phyloP scores from a whole-genome alignment of 2,797 vertebrate species.

The Pyrocephalus nanus region DNA sequence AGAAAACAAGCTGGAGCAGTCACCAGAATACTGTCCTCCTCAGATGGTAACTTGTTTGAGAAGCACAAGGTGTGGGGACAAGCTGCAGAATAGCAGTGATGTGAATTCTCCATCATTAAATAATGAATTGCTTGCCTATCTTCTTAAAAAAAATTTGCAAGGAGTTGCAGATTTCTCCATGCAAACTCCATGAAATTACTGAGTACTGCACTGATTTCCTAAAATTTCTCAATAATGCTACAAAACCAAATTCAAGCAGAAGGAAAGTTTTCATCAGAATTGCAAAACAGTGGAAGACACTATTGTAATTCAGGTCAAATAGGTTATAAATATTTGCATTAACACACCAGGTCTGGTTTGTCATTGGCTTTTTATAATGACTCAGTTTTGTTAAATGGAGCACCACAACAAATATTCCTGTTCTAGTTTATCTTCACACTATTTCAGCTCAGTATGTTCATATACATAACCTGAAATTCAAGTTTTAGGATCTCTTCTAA shows the following conservation, averaged over 20 bases:
- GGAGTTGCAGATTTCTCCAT: not conserved
- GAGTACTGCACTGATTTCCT: not conserved
- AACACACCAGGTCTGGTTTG: not conserved
- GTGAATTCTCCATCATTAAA: not conserved
- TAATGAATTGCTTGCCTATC: not conserved
- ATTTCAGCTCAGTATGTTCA: not conserved
- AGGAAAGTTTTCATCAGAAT: not conserved
- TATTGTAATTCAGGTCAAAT: not conserved
- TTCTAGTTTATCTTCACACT: not conserved
- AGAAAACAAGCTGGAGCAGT: not conserved
- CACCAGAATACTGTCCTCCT: not conserved
- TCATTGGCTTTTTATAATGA: not conserved
- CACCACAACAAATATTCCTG: not conserved
- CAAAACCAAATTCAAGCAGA: not conserved
- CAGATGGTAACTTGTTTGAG: not conserved
- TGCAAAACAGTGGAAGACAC: not conserved
- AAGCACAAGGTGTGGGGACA: not conserved
- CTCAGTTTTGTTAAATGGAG: not conserved
- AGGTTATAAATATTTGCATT: not conserved
- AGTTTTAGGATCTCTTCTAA: not conserved
- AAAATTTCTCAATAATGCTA: not conserved
- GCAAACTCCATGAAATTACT: not conserved
- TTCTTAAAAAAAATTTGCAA: not conserved
- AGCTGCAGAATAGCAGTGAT: not conserved
- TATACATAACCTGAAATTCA: conserved; percentile 43